phyloP scores from a whole-genome alignment of 92 coral and sea anemone genomes.

The Phenganax stokvisi region DNA sequence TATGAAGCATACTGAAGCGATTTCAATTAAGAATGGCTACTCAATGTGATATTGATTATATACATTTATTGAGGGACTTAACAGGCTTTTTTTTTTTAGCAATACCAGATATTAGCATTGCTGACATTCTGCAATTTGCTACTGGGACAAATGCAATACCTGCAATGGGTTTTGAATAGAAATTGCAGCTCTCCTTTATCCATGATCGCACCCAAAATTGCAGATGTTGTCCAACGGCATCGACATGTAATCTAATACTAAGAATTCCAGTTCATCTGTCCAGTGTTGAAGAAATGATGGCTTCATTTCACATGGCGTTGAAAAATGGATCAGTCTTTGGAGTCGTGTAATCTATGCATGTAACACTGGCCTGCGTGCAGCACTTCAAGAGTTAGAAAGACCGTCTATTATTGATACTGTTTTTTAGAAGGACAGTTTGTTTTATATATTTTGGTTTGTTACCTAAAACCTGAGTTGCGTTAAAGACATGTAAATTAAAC shows the following conservation, averaged over 20 bases:
- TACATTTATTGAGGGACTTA: not conserved
- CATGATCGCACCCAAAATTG: constrained; percentile 29
- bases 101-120: constrained; percentile 22
- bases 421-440: too few species aligned
- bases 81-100: constrained; percentile 24
- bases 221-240: constrained; percentile 41
- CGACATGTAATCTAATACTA: constrained; percentile 24
- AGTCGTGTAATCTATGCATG: not conserved
- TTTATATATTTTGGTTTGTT: too few species aligned
- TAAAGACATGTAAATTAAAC: too few species aligned
- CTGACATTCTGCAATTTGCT: constrained; percentile 39
- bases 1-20: not conserved
- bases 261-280: constrained; percentile 34
- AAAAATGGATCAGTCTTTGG: constrained; percentile 35
- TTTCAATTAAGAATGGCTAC: not conserved
- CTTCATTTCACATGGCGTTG: constrained; percentile 20
- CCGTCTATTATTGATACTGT: not conserved
- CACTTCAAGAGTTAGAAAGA: not conserved
- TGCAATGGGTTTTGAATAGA: constrained; percentile 40
- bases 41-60: not conserved
- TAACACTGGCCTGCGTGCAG: too few species aligned
- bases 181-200: constrained; percentile 23
- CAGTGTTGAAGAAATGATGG: not conserved
- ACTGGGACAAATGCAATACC: constrained; percentile 42
- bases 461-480: too few species aligned